Evolutionary conservation across 2,797 vertebrate genomes (phyloP).

Genomic region (Yasuhikotakia modesta): DNA sequence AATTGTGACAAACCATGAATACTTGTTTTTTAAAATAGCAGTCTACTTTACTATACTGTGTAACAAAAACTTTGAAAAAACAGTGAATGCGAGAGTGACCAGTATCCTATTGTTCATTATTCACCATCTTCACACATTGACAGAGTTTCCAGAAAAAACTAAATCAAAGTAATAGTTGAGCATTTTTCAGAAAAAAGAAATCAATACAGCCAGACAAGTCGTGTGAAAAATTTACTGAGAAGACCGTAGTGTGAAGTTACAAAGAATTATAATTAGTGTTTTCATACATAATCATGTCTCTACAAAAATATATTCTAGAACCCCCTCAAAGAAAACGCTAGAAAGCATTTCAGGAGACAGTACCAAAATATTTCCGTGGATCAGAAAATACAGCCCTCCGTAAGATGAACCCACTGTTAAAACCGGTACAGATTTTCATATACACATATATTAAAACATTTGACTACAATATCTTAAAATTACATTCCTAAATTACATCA

Average conservation of each 20-base stretch:
- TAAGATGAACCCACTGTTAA: slow-evolving; percentile 69
- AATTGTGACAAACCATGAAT: too few relatives aligned
- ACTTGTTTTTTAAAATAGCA: too few relatives aligned
- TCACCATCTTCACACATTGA: background rate
- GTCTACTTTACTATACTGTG: too few relatives aligned
- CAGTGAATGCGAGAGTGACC: too few relatives aligned
- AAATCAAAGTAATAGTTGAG: background rate
- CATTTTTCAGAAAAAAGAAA: slow-evolving; percentile 4
- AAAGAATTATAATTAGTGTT: slow-evolving; percentile 70
- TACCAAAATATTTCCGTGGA: slow-evolving; percentile 81
- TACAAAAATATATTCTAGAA: slow-evolving; percentile 85
- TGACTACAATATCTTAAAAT: slow-evolving; percentile 82
- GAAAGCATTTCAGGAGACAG: slow-evolving; percentile 76
- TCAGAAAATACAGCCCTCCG: slow-evolving; percentile 73
- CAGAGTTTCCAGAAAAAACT: background rate
- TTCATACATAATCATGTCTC: slow-evolving; percentile 73
- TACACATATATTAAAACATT: slow-evolving; percentile 82
- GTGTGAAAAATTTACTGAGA: slow-evolving; percentile 75
- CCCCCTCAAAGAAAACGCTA: slow-evolving; percentile 65
- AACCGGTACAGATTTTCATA: slow-evolving; percentile 71
- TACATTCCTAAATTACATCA: slow-evolving; percentile 80
- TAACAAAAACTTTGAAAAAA: too few relatives aligned
- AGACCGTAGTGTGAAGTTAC: slow-evolving; percentile 79
- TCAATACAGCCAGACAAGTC: slow-evolving; percentile 56
- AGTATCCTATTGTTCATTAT: too few relatives aligned